Percentiles rank a stretch among this genome's conserved stretches.
Evolutionary conservation across 2,113 vertebrate genomes (phyloP).

Genomic region (Hassar affinis): DNA sequence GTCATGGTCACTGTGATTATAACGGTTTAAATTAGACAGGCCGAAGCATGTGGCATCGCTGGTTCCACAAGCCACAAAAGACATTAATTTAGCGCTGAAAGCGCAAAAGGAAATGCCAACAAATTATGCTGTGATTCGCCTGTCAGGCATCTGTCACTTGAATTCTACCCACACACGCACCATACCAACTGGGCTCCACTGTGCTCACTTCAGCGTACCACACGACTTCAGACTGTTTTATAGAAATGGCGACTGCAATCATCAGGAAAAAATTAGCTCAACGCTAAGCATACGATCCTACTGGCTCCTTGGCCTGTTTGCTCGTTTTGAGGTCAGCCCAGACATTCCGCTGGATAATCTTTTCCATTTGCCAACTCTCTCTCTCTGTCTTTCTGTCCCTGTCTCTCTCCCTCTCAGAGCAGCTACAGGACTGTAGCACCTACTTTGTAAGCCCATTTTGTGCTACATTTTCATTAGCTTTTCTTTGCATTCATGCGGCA

Average conservation of each 20-base stretch:
- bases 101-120: not conserved
- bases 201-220: conserved; percentile 29
- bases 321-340: conserved; percentile 57
- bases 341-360: conserved; percentile 64
- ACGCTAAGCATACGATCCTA: conserved; percentile 43
- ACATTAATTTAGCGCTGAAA: not conserved
- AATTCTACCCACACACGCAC: conserved; percentile 43
- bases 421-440: conserved; percentile 45
- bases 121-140: conserved; percentile 20
- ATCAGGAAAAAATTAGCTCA: conserved; percentile 62
- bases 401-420: conserved; percentile 18
- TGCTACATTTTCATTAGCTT: conserved; percentile 28
- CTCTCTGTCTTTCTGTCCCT: conserved; percentile 14
- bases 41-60: not conserved
- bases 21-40: not conserved
- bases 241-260: conserved; percentile 53
- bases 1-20: not conserved
- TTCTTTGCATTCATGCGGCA: conserved; percentile 16
- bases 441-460: conserved; percentile 43
- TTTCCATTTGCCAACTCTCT: conserved; percentile 56
- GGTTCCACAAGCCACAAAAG: not conserved
- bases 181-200: conserved; percentile 24
- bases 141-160: conserved; percentile 43
- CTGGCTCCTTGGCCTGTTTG: conserved; percentile 50
- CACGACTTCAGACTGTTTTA: conserved; percentile 42